Evolutionary conservation across 2,797 vertebrate genomes (phyloP).

Genomic region (Centropyge bicolor): DNA sequence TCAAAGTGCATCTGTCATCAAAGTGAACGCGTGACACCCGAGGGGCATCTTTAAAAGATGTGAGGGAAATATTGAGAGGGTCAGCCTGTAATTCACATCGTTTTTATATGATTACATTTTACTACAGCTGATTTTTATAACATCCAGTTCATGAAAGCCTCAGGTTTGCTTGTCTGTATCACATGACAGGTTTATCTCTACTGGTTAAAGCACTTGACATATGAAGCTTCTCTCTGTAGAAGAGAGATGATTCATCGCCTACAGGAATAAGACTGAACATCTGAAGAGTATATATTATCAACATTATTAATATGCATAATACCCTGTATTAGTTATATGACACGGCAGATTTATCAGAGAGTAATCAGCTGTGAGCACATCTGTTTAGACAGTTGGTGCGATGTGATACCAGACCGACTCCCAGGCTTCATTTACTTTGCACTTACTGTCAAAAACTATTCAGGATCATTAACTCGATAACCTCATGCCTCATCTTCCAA

Average conservation of each 20-base stretch:
- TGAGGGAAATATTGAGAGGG: not conserved
- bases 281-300: too few relatives aligned
- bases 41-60: slow-evolving; percentile 14
- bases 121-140: not conserved
- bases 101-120: not conserved
- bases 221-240: not conserved
- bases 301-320: not conserved
- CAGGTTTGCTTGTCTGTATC: not conserved
- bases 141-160: not conserved
- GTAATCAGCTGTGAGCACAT: slow-evolving; percentile 13
- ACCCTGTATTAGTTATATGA: not conserved
- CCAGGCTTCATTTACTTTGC: slow-evolving; percentile 18
- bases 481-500: slow-evolving; percentile 14
- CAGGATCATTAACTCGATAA: slow-evolving; percentile 38
- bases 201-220: not conserved
- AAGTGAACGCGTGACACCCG: not conserved
- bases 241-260: too few relatives aligned
- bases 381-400: slow-evolving; percentile 15
- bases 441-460: slow-evolving; percentile 20
- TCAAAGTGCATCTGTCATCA: slow-evolving; percentile 33
- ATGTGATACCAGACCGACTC: not conserved
- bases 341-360: not conserved
- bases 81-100: not conserved
- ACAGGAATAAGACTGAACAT: not conserved
- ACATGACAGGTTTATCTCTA: not conserved